Evolutionary conservation across 2,113 vertebrate species (phyloP), one percentile per base, ranked within the genome.

Genomic region (Silurus glanis): DNA sequence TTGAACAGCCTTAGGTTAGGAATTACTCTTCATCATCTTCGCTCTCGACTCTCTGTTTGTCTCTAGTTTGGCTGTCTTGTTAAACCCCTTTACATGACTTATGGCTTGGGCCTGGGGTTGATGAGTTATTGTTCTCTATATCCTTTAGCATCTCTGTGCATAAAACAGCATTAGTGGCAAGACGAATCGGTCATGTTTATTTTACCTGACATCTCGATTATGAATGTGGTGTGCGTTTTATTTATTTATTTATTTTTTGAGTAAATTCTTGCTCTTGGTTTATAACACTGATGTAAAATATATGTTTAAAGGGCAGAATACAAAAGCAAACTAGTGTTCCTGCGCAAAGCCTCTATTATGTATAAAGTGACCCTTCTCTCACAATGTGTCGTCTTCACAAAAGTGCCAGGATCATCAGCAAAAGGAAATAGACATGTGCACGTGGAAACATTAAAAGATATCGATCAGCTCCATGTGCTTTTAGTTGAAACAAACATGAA

Each of bases 1-100:
- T 86, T 72, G 66, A 82, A 86, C 79, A 82, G 85, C 88, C 86
- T 87, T 55, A 67, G 87, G 82, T 78, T 85, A 83, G 76, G 80
- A 83, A 91, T 89, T 74, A 88, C 82, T 86, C 86, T 83, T 67
- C 79, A 64, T 72, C 74, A 85, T 80, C 51, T 84, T 88, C 74
- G 6, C 37, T 76, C 56, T 53, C 47, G 17, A 12, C 37, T 72
- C 59, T 83, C 59, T 83, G 37, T 86, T 82, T 78, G 78, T 76
- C 84, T 59, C 45, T 28, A 58, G 90, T 88, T 87, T 80, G 71
- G 87, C 83, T 88, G 84, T 89, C 80, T 89, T 83, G 76, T 89
- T 84, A 72, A 75, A 71, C 84, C 88, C 76, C 86, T 86, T 87
- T 59, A 19, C 85, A 90, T 91, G 87, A 86, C 87, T 88, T 91